These are phyloP conservation scores for Lobophora halterata DNA, from an alignment of 2,888 invertebrate genomes.

Conservation along the genomic window DNA sequence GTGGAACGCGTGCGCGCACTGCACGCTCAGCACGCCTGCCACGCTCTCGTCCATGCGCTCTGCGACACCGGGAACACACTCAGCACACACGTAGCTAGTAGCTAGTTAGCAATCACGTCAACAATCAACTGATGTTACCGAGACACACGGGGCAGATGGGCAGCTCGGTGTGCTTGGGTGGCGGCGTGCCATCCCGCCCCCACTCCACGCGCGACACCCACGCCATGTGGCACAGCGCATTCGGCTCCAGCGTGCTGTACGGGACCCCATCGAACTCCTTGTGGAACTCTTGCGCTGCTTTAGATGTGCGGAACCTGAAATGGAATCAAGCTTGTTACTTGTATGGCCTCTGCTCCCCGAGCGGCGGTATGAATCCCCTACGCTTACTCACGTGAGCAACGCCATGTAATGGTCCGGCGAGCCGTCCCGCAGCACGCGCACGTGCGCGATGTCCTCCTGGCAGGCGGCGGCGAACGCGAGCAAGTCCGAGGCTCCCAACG, in stretches of 20 bases:
- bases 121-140: constrained; percentile 50
- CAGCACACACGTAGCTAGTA: too few relatives aligned
- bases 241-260: constrained; percentile 96
- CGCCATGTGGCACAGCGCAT: constrained; percentile 94
- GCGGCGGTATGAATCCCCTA: too few relatives aligned
- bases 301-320: constrained; percentile 85
- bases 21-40: constrained; percentile 97
- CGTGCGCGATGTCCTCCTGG: constrained; percentile 92
- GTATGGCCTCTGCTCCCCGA: too few relatives aligned
- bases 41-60: constrained; percentile 99
- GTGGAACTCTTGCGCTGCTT: constrained; percentile 95
- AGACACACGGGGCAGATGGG: constrained; percentile 98
- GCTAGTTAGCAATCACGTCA: too few relatives aligned
- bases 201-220: constrained; percentile 97
- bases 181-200: constrained; percentile 86
- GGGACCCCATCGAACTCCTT: constrained; percentile 94
- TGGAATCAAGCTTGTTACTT: too few relatives aligned
- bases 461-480: constrained; percentile 97
- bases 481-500: constrained; percentile 95
- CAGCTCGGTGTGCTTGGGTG: constrained; percentile 92
- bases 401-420: constrained; percentile 99
- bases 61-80: constrained; percentile 27
- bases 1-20: constrained; percentile 99
- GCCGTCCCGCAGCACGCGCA: constrained; percentile 94
- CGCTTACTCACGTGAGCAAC: constrained; percentile 91